Evolutionary conservation across 1,140 invertebrate genomes (phyloP), one percentile per base, ranked within the genome.

Genomic region (Melipona quadrifasciata): DNA sequence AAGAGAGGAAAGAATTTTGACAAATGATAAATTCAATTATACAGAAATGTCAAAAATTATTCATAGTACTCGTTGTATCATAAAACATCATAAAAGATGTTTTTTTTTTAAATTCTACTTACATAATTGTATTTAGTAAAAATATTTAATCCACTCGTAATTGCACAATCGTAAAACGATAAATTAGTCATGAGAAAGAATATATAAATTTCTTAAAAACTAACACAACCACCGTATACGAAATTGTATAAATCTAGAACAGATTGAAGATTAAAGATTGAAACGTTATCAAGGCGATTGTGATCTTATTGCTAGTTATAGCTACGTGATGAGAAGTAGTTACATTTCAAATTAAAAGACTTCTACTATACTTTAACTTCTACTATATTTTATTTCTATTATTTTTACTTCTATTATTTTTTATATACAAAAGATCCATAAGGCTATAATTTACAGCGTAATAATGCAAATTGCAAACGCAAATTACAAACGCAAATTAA

Each of bases 391-490:
- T n/a, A n/a, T n/a, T n/a, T n/a, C n/a, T n/a, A n/a, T n/a, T n/a
- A n/a, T 0, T 68, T 70, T 79, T 79, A 27, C 55, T 11, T 55
- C 11, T 19, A 12, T 61, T 27, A 55, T 39, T 67, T 14, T 55
- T 71, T 84, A 84, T 64, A 21, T 84, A 84, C 82, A 84, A 71
- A n/a, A n/a, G n/a, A 55, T 51, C 21, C n/a, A n/a, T 27, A 16
- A 34, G 39, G 53, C 24, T 84, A 79, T 57, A 71, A 2, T 57
- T 55, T 61, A 31, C 31, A 39, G 51, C 77, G 67, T 0, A 76
- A 47, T 76, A 34, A 55, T 51, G 24, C 31, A n/a, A n/a, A n/a
- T 47, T 82, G 39, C 19, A 65, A 65, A 82, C 72, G 68, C n/a
- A n/a, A n/a, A n/a, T n/a, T 57, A 1, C 64, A 68, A 76, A 51